These are phyloP conservation scores for Myotis vivesi DNA, from an alignment of 2,797 vertebrate species.

Conservation along the genomic window DNA sequence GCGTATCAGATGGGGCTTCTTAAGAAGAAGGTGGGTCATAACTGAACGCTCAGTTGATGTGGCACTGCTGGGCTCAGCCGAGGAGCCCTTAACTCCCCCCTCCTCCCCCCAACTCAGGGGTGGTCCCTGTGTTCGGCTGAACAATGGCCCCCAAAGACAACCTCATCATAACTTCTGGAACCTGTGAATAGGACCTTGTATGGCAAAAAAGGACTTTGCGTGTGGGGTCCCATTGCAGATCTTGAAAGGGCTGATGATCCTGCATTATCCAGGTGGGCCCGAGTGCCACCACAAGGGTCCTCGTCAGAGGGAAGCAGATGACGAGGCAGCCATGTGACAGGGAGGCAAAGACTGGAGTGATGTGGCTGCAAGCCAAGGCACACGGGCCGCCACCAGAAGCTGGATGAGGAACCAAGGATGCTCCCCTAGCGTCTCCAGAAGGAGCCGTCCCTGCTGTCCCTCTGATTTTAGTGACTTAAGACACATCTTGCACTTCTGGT, in stretches of 20 bases:
- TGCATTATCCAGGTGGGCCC: too few relatives aligned
- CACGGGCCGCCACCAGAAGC: accelerated
- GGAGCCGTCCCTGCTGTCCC: too few relatives aligned
- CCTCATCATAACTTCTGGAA: neutral
- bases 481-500: too few relatives aligned
- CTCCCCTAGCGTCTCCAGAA: neutral
- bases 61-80: accelerated
- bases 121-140: neutral
- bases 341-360: neutral
- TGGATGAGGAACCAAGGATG: neutral
- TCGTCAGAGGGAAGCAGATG: neutral
- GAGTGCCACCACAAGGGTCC: neutral
- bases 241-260: neutral
- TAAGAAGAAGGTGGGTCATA: neutral
- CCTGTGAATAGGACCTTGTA: accelerated
- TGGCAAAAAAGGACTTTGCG: neutral
- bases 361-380: accelerated
- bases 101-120: neutral
- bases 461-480: too few relatives aligned
- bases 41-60: neutral
- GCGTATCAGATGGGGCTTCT: accelerated
- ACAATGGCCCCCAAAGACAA: neutral
- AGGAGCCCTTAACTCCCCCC: accelerated
- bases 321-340: accelerated
- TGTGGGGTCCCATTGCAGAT: neutral